Conservation (phyloP, 2,888 invertebrate genomes). For the Therioaphis trifolii region DNA sequence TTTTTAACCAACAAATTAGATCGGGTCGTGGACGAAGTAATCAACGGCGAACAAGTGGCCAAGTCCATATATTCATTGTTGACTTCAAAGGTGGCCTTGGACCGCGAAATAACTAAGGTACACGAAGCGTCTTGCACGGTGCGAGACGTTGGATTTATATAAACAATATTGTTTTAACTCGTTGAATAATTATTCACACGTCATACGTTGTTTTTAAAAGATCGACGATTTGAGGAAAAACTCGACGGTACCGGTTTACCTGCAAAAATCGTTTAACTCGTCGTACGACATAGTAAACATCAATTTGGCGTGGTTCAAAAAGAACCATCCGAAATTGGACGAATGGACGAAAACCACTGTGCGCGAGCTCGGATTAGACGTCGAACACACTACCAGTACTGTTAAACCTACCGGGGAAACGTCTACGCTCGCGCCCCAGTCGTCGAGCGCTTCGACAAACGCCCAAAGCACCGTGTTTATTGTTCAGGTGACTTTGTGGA, state of each 20-base stretch:
- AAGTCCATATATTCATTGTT: constrained; percentile 27
- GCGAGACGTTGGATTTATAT: background rate
- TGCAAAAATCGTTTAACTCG: background rate
- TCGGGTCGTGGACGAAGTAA: constrained; percentile 10
- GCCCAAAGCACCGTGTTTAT: too few species aligned
- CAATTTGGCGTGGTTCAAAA: background rate
- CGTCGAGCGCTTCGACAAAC: background rate
- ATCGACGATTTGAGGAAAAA: constrained; percentile 25
- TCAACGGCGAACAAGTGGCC: constrained; percentile 34
- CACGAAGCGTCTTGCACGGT: background rate
- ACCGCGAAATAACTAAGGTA: constrained; percentile 19
- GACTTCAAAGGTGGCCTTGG: background rate
- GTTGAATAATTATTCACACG: background rate
- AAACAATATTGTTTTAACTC: background rate
- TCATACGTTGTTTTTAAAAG: background rate
- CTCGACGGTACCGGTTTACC: background rate
- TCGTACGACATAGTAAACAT: background rate
- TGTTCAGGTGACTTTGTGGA: too few species aligned
- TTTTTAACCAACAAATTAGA: constrained; percentile 41
- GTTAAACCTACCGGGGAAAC: background rate
- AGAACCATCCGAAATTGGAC: background rate
- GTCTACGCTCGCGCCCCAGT: background rate
- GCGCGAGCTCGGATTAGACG: background rate
- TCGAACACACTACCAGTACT: background rate
- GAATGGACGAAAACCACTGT: background rate